These are phyloP conservation scores for Ectemnius continuus DNA, from an alignment of 2,888 invertebrate species.

Conservation along the genomic window DNA sequence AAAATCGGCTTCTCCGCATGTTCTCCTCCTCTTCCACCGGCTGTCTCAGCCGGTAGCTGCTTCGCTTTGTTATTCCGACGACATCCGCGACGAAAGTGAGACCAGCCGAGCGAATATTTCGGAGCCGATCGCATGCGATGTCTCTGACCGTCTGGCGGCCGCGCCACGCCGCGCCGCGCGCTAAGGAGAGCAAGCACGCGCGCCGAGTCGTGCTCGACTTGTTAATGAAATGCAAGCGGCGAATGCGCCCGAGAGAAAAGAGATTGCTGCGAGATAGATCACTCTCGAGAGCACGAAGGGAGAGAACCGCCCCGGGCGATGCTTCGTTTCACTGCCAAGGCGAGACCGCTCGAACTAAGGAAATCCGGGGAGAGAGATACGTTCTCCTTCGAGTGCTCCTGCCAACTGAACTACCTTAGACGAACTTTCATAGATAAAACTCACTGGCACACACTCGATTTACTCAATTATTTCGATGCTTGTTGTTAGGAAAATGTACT, in stretches of 20 bases:
- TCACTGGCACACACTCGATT: no score
- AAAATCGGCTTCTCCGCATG: conserved; percentile 43
- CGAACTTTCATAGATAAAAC: no score
- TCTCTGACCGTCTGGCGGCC: conserved; percentile 21
- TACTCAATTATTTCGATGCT: no score
- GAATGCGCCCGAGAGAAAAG: conserved; percentile 37
- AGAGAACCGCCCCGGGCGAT: conserved; percentile 35
- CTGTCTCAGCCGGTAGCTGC: background rate
- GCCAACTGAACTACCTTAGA: no score
- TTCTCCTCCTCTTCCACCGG: background rate
- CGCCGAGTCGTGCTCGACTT: conserved; percentile 32
- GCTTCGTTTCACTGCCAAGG: conserved; percentile 54
- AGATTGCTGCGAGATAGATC: conserved; percentile 42
- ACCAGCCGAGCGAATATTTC: conserved; percentile 31
- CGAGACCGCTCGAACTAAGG: background rate
- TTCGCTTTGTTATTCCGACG: conserved; percentile 58
- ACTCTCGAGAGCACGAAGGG: background rate
- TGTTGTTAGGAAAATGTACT: no score
- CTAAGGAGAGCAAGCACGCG: background rate
- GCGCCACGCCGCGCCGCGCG: no score
- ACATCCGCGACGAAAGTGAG: conserved; percentile 62
- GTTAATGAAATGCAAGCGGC: conserved; percentile 47
- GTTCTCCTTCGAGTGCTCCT: no score
- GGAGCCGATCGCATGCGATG: background rate
- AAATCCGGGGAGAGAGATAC: no score